A percentile compares a stretch with the other conserved stretches of the same genome.
phyloP scores from a whole-genome alignment of 2,797 vertebrate genomes.

The Lithobates pipiens region DNA sequence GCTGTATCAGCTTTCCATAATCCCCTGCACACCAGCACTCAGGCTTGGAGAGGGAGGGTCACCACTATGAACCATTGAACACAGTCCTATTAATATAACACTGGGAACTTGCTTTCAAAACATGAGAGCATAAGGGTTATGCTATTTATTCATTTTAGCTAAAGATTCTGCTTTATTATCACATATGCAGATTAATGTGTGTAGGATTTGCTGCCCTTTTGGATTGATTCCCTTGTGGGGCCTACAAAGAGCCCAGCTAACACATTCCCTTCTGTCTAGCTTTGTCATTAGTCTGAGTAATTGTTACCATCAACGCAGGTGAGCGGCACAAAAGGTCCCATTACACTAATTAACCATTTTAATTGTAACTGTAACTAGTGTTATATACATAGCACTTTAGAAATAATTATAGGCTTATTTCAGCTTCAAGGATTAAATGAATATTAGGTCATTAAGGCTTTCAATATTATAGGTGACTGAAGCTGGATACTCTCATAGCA shows the following conservation, averaged over 20 bases:
- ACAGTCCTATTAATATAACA: too few relatives aligned
- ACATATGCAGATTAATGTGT: too few relatives aligned
- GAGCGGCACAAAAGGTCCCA: slow-evolving; percentile 10
- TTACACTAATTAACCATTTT: slow-evolving; percentile 23
- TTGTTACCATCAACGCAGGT: slow-evolving; percentile 16
- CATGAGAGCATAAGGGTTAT: too few relatives aligned
- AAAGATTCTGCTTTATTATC: too few relatives aligned
- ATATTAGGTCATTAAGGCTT: slow-evolving; percentile 3
- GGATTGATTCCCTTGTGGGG: not conserved
- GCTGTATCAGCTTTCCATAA: too few relatives aligned
- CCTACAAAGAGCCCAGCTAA: not conserved
- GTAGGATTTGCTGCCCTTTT: too few relatives aligned
- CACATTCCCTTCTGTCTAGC: not conserved
- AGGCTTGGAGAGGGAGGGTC: too few relatives aligned
- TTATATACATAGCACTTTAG: slow-evolving; percentile 17
- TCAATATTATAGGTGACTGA: not conserved
- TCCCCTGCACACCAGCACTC: too few relatives aligned
- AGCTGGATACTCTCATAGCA: slow-evolving; percentile 9
- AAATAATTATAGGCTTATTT: slow-evolving; percentile 10
- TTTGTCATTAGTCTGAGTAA: slow-evolving; percentile 6
- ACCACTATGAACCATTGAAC: too few relatives aligned
- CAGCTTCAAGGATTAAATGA: slow-evolving; percentile 5
- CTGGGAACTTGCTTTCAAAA: too few relatives aligned
- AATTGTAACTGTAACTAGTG: slow-evolving; percentile 22
- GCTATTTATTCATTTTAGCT: too few relatives aligned